Evolutionary conservation across 1,140 invertebrate species (phyloP), one percentile per base, ranked within the genome.

Genomic region (Ostrea denselamellosa): DNA sequence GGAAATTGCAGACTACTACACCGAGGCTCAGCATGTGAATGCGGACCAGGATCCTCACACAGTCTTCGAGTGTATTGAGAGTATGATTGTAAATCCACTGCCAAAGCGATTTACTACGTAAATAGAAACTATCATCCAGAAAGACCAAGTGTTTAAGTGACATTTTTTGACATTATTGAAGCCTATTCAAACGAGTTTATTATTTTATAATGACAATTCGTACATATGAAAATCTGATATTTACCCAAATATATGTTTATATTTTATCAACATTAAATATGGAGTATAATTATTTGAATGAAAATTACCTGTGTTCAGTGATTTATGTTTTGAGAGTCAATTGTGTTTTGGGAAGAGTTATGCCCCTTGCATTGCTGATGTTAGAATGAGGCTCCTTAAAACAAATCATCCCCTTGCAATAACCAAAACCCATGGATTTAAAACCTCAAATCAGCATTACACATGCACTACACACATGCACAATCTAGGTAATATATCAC

Each of bases 51-150:
- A 95, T 89, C 93, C 93, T 54, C 93, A 95, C 83, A 95, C 94
- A n/a, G 94, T 95, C 77, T 95, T 95, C 93, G 95, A 95, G 89
- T 92, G 91, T 85, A 93, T 95, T 54, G 94, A 95, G 88, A 95
- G 94, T 85, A 94, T 93, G 91, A 92, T 95, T 51, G 94, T 95
- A 25, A 94, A 94, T 87, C 94, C 93, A 82, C 88, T 95, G 22
- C 94, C 94, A 3, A 94, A 94, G 89, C 85, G 84, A 58, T 86
- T 88, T 51, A 25, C 28, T 19, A 58, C 52, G 10, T 85, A 85
- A 85, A 22, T 8, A 19, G 19, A 1, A 83, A 17, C 22, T 12
- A 22, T 51, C 22, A 19, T 12, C 8, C 4, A 17, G 7, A 81
- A 25, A 22, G 52, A 52, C 19, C n/a, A 14, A 52, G 44, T 83